phyloP scores from a whole-genome alignment of 2,113 vertebrate species.

The Scytalopus superciliaris region DNA sequence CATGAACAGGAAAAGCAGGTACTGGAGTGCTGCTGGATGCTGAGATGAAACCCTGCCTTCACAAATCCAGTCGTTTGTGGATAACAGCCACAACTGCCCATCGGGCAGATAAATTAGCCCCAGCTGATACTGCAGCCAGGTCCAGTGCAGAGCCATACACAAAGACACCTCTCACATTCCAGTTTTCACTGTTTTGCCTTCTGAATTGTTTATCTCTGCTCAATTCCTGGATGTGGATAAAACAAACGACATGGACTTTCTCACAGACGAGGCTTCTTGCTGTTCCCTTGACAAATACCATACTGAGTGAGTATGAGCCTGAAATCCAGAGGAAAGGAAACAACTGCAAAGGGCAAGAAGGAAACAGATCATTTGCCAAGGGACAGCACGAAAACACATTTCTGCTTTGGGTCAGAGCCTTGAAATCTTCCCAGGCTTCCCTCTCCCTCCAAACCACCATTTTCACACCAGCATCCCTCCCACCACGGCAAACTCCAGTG shows the following conservation, averaged over 20 bases:
- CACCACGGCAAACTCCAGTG: not conserved
- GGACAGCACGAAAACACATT: slow-evolving; percentile 54
- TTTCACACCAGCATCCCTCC: not conserved
- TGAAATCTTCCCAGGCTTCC: slow-evolving; percentile 35
- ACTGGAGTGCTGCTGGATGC: not conserved
- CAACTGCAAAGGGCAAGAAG: slow-evolving; percentile 57
- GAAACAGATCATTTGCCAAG: slow-evolving; percentile 57
- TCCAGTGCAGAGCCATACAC: not conserved
- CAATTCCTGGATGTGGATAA: slow-evolving; percentile 67
- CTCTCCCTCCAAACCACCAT: not conserved
- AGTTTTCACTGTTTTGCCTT: slow-evolving; percentile 53
- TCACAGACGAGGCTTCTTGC: slow-evolving; percentile 41
- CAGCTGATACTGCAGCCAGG: not conserved
- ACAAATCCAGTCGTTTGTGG: not conserved
- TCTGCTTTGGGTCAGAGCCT: slow-evolving; percentile 5
- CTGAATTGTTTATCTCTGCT: slow-evolving; percentile 54
- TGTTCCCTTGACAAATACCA: slow-evolving; percentile 55
- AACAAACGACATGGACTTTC: slow-evolving; percentile 58
- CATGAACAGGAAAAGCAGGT: not conserved
- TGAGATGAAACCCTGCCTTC: not conserved
- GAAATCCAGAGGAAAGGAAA: slow-evolving; percentile 52
- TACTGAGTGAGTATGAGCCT: slow-evolving; percentile 28
- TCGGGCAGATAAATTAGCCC: not conserved
- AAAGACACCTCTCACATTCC: slow-evolving; percentile 51
- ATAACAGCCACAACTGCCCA: not conserved